Base-by-base conservation (phyloP, 2,888 invertebrate genomes). In the Lepidonotus clava region DNA sequence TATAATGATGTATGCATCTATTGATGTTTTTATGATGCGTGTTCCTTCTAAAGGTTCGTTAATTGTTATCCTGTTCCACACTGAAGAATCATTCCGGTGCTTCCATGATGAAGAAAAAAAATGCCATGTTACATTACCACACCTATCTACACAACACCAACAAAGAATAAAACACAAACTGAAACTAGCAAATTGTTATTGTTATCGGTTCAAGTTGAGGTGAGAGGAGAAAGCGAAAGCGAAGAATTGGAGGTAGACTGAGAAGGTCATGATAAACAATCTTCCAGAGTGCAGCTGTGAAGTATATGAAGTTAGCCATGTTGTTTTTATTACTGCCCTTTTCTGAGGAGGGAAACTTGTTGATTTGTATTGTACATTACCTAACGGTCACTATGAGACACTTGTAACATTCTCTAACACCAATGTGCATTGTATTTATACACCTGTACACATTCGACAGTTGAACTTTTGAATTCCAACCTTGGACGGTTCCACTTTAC, bases 211-310 rank as follows among this genome's bases (percentile, higher is more conserved):
- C 28, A 61, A n/a, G n/a, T n/a, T n/a, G n/a, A n/a, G n/a, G n/a
- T n/a, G 24, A 61, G 11, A 28, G 14, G 28, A 24, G 28, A 61
- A 24, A 24, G 14, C 1, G 28, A n/a, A 11, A 61, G 1, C 28
- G 18, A 11, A 61, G 28, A 61, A 28, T 24, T 61, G 28, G 61
- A 0, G 4, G 11, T 2, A 61, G 11, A 61, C 14, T 1, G 61
- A 61, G 46, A 46, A 46, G 18, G 1, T 5, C 5, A 5, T 61
- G 28, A 24, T 2, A 1, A 32, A 28, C 11, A 28, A 61, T 61
- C 61, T 61, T 61, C 61, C 61, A 11, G 61, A 61, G 24, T 4
- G 61, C 61, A 61, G 61, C 61, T 61, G 61, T 61, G 61, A 18
- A 61, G n/a, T n/a, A 28, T 61, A 18, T 28, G 24, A 61, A 61